Conservation (phyloP, 30 jellyfish, hydroid and myxozoan species). For the Calvadosia cruxmelitensis region DNA sequence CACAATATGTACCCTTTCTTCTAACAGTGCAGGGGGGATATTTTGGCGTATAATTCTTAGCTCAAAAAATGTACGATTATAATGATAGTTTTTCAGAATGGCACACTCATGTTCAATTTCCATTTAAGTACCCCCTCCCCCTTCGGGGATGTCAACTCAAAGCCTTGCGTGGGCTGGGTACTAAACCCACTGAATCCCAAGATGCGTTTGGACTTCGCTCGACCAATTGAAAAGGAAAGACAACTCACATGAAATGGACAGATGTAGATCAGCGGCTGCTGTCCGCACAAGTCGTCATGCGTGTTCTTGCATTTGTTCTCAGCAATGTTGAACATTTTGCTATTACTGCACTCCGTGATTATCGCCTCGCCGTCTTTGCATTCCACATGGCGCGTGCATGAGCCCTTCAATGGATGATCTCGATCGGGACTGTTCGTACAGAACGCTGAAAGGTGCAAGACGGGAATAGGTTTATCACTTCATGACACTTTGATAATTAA, state of each 20-base stretch:
- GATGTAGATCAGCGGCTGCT: neutral
- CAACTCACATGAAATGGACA: neutral
- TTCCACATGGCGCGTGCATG: neutral
- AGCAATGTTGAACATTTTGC: neutral
- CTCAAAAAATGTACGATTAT: no score
- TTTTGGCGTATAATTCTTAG: no score
- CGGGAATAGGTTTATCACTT: no score
- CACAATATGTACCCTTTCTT: no score
- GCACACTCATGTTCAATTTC: no score
- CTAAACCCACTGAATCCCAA: neutral
- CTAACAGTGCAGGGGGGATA: no score
- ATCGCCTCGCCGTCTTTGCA: neutral
- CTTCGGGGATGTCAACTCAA: no score
- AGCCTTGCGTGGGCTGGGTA: no score
- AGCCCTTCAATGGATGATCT: neutral
- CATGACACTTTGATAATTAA: no score
- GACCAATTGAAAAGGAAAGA: neutral
- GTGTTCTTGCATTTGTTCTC: neutral
- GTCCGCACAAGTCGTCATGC: neutral
- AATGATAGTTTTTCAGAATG: no score
- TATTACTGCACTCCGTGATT: neutral
- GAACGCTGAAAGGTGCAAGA: neutral
- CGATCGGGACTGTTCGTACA: neutral
- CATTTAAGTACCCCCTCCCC: no score
- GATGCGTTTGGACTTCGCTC: neutral